phyloP scores from a whole-genome alignment of 2,797 vertebrate genomes.

The Yasuhikotakia modesta region DNA sequence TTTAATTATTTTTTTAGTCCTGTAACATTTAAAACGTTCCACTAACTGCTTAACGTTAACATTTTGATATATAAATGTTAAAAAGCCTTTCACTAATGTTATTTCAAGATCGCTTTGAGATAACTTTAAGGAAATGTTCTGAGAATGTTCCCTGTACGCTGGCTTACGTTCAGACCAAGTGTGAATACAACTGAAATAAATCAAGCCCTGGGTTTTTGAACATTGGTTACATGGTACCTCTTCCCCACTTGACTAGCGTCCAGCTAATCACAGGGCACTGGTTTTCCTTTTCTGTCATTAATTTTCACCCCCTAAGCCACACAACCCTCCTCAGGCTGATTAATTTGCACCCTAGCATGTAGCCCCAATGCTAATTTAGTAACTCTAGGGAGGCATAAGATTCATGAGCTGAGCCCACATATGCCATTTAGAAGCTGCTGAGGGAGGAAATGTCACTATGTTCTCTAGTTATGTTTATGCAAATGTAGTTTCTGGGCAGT shows the following conservation, averaged over 20 bases:
- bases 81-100: no score
- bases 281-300: constrained; percentile 57
- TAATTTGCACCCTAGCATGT: constrained; percentile 69
- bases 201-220: constrained; percentile 23
- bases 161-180: not conserved
- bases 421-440: constrained; percentile 56
- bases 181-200: not conserved
- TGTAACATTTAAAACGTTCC: no score
- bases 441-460: constrained; percentile 60
- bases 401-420: constrained; percentile 55
- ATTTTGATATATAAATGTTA: no score
- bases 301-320: constrained; percentile 61
- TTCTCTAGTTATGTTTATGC: constrained; percentile 56
- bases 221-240: constrained; percentile 46
- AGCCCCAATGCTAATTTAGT: constrained; percentile 59
- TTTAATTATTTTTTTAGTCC: no score
- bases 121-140: no score
- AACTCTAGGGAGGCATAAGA: constrained; percentile 55
- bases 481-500: constrained; percentile 53
- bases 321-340: constrained; percentile 59
- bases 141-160: no score
- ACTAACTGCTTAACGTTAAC: no score
- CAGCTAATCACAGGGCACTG: constrained; percentile 52
- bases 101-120: no score
- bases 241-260: constrained; percentile 53